Evolutionary conservation across 2,797 vertebrate genomes (phyloP), one percentile per base, ranked within the genome.

Genomic region (Ataeniobius toweri): DNA sequence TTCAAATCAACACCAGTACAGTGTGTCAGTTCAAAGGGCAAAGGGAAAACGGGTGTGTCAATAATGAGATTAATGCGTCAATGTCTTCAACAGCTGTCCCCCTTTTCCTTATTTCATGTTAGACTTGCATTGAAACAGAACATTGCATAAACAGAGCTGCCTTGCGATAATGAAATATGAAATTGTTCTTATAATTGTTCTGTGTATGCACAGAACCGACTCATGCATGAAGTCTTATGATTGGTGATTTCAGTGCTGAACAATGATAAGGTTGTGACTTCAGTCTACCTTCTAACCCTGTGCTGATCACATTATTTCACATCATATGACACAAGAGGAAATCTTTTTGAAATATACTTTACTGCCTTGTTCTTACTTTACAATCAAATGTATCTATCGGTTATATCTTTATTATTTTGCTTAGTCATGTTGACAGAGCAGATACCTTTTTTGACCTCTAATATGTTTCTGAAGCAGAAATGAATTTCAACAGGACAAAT

Each of bases 141-240:
- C 36, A 36, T 36, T 71, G 22, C 24, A 14, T 41, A n/a, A 39
- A 5, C 12, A 39, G 20, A 26, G 18, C 14, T 44, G 26, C 3
- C 13, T 12, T 31, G 44, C 5, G 0, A 13, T 48, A 16, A 46
- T 63, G 18, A 63, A 31, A 74, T 1, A 26, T 2, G 16, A 39
- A 3, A 13, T 6, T 24, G 18, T 41, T 14, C 55, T 24, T 24
- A 1, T 31, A 58, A 6, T 6, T 68, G 48, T 48, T 18, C n/a
- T 36, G 5, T 55, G 48, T 56, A 2, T n/a, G 12, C 14, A 18
- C 36, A 14, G 4, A 73, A 61, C 20, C 50, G 28, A 20, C 31
- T 24, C 6, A 3, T 50, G n/a, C 67, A 46, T 26, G n/a, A 3
- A 16, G 79, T 90, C 87, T 85, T 78, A 67, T 89, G 91, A 88